Base-by-base conservation (phyloP, 2,797 vertebrate genomes). In the Hippoglossus hippoglossus region DNA sequence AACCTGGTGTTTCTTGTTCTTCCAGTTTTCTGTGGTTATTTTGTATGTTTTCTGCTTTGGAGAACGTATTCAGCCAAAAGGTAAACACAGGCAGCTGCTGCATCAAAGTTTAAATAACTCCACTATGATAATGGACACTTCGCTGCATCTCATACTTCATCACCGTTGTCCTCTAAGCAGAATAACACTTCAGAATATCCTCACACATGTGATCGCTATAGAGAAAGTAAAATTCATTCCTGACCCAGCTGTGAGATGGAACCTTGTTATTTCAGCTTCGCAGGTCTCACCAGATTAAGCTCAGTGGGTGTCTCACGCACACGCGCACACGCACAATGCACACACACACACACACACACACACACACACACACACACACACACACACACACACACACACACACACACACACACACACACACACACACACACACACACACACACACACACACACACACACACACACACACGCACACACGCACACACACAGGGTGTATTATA, bases 401-500 rank as follows among this genome's bases (percentile, higher is more conserved):
- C 15, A 36, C n/a, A 21, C 55, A 51, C 58, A 47, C 34, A 15
- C 52, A 41, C 28, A 51, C 39, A 15, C 58, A 63, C n/a, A 53
- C n/a, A n/a, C n/a, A n/a, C n/a, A 52, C 51, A 41, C 34, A 36
- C 25, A 24, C 36, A 36, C 41, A 15, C 57, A n/a, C 58, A 57
- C 51, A 25, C 34, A 26, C 25, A 13, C 51, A 25, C 59, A 52
- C 10, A 41, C 22, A 52, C n/a, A 52, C 31, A 3, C 25, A 26
- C 63, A 3, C 34, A 1, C 18, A 34, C 54, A 6, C 15, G 36
- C n/a, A 21, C 55, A 51, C 58, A 47, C 34, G 15, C 52, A 41
- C 28, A 51, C 39, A 15, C 58, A 63, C n/a, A 53, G 0, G 7
- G 13, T 53, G 44, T 47, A 18, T 56, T 92, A 88, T 94, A 99